phyloP scores from a whole-genome alignment of 2,797 vertebrate genomes.

The Manis pentadactyla region DNA sequence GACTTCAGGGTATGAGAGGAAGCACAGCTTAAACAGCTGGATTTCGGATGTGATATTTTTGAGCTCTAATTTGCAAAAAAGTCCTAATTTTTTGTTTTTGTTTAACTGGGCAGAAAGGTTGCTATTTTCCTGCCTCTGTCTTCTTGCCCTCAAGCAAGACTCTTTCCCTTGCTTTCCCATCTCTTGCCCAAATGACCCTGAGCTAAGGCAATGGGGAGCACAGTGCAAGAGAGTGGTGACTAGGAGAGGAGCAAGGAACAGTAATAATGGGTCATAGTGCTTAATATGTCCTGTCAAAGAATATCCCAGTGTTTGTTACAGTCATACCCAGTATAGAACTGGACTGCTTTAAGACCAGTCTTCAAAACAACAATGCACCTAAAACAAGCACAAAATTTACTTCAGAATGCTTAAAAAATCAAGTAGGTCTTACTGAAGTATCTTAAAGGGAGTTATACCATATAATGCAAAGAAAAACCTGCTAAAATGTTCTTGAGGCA shows the following conservation, averaged over 20 bases:
- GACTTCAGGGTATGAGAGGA: background rate
- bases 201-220: background rate
- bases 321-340: background rate
- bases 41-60: background rate
- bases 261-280: background rate
- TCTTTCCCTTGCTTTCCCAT: background rate
- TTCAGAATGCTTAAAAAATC: background rate
- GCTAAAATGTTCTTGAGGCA: background rate
- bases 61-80: background rate
- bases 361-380: background rate
- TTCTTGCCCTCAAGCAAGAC: background rate
- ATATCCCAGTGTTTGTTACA: background rate
- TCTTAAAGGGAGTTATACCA: background rate
- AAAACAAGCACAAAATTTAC: background rate
- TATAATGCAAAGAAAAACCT: background rate
- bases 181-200: background rate
- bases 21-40: background rate
- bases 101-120: background rate
- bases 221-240: background rate
- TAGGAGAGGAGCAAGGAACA: background rate
- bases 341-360: background rate
- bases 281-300: background rate
- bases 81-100: background rate
- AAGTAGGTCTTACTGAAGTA: background rate
- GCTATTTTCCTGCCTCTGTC: background rate